Evolutionary conservation across 2,797 vertebrate species (phyloP).

Genomic region (Nannoperca australis): DNA sequence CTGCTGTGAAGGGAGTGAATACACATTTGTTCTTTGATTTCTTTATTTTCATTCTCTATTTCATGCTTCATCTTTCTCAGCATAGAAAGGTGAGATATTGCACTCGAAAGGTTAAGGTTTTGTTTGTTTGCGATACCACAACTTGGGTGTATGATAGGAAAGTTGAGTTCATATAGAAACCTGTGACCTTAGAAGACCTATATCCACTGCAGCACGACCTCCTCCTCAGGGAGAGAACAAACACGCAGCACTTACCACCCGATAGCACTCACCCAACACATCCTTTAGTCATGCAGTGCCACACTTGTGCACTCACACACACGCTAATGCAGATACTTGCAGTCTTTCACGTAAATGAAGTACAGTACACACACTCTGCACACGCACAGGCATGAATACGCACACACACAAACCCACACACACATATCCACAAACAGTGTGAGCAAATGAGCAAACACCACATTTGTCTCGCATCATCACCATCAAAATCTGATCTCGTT

Average conservation of each 20-base stretch:
- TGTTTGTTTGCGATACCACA: conserved; percentile 39
- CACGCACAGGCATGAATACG: not conserved
- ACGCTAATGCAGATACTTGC: not conserved
- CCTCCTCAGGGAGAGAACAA: conserved; percentile 52
- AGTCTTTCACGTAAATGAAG: conserved; percentile 24
- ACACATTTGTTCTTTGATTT: not conserved
- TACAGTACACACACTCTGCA: not conserved
- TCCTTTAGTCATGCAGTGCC: conserved; percentile 42
- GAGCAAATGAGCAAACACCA: conserved; percentile 58
- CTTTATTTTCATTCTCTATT: conserved; percentile 11
- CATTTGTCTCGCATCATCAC: conserved; percentile 62
- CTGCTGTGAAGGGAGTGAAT: not conserved
- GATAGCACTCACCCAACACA: conserved; percentile 69
- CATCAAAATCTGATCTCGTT: conserved; percentile 62
- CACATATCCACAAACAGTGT: conserved; percentile 2
- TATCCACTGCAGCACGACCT: conserved; percentile 48
- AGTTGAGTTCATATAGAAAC: conserved; percentile 51
- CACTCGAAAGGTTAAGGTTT: conserved; percentile 26
- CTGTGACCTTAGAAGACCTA: conserved; percentile 57
- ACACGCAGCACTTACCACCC: conserved; percentile 78
- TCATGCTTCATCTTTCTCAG: conserved; percentile 22
- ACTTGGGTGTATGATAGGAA: conserved; percentile 30
- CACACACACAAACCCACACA: not conserved
- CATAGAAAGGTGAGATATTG: conserved; percentile 6
- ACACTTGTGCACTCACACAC: not conserved